Percentiles rank a stretch among this genome's conserved stretches.
Conservation (phyloP, 2,113 vertebrate genomes). For the chimpanzee (Pan troglodytes) region NHGRI_mPanTro3-v2.1_pri NC_072413.2:32919001-32919500, state of each 20-base stretch:
- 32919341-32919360: no score
- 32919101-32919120: not conserved
- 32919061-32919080: not conserved
- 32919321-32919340: no score
- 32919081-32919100: not conserved
- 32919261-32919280: no score
- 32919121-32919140: not conserved
- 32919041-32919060: not conserved
- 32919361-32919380: not conserved
- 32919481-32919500: not conserved
- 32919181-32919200: no score
- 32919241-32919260: no score
- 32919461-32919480: not conserved
- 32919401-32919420: not conserved
- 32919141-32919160: not conserved
- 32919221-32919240: no score
- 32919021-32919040: not conserved
- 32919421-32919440: not conserved
- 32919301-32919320: no score
- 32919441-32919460: not conserved
- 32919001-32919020: not conserved
- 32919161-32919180: no score
- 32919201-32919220: no score
- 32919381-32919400: not conserved
- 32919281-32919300: no score